These are phyloP conservation scores for Nothobranchius kuhntae DNA, from an alignment of 2,113 vertebrate species.

Conservation along the genomic window DNA sequence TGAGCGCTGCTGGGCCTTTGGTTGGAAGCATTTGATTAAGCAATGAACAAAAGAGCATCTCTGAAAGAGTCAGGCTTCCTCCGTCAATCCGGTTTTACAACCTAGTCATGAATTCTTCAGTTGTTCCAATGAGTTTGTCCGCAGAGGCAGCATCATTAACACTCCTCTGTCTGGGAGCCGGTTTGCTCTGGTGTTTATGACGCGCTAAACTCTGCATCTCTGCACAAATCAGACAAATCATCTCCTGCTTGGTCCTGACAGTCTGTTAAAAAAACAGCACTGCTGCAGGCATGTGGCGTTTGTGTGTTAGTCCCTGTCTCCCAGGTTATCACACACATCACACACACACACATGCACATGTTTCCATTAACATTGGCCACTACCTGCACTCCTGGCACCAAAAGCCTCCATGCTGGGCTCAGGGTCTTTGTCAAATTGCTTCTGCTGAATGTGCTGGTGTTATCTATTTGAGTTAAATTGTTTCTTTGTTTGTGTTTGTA, in stretches of 20 bases:
- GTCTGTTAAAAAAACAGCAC: not conserved
- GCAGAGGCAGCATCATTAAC: not conserved
- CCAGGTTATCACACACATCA: slow-evolving; percentile 20
- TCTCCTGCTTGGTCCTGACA: not conserved
- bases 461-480: not conserved
- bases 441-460: not conserved
- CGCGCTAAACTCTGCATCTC: not conserved
- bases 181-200: not conserved
- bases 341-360: not conserved
- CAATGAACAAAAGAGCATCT: slow-evolving; percentile 24
- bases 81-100: slow-evolving; percentile 31
- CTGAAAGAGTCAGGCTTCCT: not conserved
- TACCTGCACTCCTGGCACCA: not conserved
- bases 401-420: slow-evolving; percentile 13
- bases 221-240: not conserved
- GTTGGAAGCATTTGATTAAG: slow-evolving; percentile 47
- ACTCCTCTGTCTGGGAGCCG: too few species aligned
- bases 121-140: not conserved
- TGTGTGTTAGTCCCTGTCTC: slow-evolving; percentile 1
- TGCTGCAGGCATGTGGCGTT: not conserved
- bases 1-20: slow-evolving; percentile 33
- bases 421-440: slow-evolving; percentile 16
- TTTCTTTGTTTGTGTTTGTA: not conserved
- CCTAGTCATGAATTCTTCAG: slow-evolving; percentile 13
- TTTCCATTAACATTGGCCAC: slow-evolving; percentile 4